Base-by-base conservation (phyloP, 2,888 invertebrate species). In the Drosophila bunnanda region DNA sequence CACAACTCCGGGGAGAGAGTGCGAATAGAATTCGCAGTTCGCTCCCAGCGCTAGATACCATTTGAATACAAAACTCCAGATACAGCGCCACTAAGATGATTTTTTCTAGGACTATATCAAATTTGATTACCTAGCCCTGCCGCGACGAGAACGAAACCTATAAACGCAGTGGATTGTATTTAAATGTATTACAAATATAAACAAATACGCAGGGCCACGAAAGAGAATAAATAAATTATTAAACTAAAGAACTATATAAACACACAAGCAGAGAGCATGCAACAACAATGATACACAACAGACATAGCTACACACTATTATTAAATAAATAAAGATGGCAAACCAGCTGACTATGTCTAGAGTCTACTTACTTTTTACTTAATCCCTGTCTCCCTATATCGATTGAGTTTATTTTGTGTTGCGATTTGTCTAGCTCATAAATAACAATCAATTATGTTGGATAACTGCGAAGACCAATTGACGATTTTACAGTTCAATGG, bases 111-210 rank as follows among this genome's bases (percentile, higher is more conserved):
- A 66, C 46, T 50, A 44, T 54, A 74, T 74, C 48, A 74, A 68
- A 57, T 56, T 65, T 53, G 46, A 58, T 41, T 41, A 38, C 30
- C 38, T 53, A 65, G 52, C 30, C 22, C 41, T 53, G 66, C 25
- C 44, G 57, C 56, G 52, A 69, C 39, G 52, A 59, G 34, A 70
- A 64, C 44, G 57, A 67, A 75, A 66, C 55, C 71, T 71, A 75
- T 52, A 77, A 61, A 58, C 67, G 78, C 76, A 77, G 78, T 86
- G 76, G 75, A 64, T 79, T 80, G 85, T 89, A 89, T 90, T 87
- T 87, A 79, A 84, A 77, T 82, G 76, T 89, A 89, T 86, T 90
- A 83, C 80, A 88, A 86, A 86, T 80, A 88, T 80, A 80, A 76
- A 75, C 41, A 82, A 85, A 85, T 83, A 86, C 73, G 77, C 61